Evolutionary conservation across 2,113 vertebrate genomes (phyloP).

Genomic region (Hippocampus mohnikei): DNA sequence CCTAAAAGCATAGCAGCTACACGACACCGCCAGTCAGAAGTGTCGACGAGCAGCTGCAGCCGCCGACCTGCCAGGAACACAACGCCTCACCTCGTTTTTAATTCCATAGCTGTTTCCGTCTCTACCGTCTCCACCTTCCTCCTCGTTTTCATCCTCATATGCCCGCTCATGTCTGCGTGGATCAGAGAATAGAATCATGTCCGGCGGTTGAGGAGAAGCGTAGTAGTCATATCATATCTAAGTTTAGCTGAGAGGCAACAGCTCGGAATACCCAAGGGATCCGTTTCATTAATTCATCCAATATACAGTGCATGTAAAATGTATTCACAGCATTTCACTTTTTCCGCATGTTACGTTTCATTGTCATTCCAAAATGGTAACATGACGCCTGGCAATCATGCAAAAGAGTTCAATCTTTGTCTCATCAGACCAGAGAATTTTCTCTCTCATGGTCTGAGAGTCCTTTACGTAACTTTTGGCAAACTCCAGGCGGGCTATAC

Average conservation of each 20-base stretch:
- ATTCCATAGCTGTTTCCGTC: background rate
- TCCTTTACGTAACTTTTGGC: too few relatives aligned
- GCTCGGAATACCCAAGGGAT: background rate
- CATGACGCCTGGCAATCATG: too few relatives aligned
- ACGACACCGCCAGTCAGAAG: background rate
- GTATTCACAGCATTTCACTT: too few relatives aligned
- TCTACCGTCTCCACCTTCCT: background rate
- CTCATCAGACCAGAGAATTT: too few relatives aligned
- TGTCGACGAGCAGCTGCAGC: background rate
- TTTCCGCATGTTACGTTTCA: too few relatives aligned
- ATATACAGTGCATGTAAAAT: background rate
- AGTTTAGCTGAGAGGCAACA: background rate
- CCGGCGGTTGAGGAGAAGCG: background rate
- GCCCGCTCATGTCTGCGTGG: conserved; percentile 16
- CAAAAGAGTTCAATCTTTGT: too few relatives aligned
- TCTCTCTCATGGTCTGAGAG: too few relatives aligned
- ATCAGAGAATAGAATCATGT: conserved; percentile 11
- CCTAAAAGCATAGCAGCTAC: background rate
- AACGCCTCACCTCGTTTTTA: background rate
- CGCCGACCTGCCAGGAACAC: background rate
- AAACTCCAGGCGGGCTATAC: too few relatives aligned
- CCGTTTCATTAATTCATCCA: background rate
- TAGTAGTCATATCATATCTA: background rate
- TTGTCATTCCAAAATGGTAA: too few relatives aligned
- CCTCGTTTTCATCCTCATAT: background rate